Evolutionary conservation across 1,140 invertebrate genomes (phyloP), one percentile per base, ranked within the genome.

Genomic region (Hycleus cichorii): DNA sequence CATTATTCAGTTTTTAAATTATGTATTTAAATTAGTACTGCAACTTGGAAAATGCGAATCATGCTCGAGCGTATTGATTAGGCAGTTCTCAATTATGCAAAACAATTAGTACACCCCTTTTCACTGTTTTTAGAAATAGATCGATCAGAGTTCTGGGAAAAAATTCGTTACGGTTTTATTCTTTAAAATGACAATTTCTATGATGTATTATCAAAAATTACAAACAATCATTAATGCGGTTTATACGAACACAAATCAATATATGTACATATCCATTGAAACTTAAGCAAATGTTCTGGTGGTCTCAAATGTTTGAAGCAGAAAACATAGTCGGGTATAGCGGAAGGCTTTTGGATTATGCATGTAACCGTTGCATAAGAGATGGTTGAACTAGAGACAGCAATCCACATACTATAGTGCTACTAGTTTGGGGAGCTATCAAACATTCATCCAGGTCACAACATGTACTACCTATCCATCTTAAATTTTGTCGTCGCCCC

Each of bases 381-480:
- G 49, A 59, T 59, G 58, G 45, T 45, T 27, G 50, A 38, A 39
- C 50, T 54, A 49, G 58, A 59, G 58, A 59, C 58, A 52, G 58
- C 58, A 59, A 59, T 59, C 47, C 51, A 60, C 52, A 60, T 32
- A 18, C 18, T 59, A 60, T 55, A 55, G 50, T 60, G 52, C 47
- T 39, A 55, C 26, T 55, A 55, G 52, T 59, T 40, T 47, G 46
- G 45, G 50, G 32, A 32, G 40, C 47, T 42, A 60, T 60, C 58
- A 60, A 60, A 54, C 51, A 60, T 60, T 60, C 58, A 60, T 60
- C 58, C 58, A 46, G 58, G 58, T 60, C 58, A 60, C 58, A 55
- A 51, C 50, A 55, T 60, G 47, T 49, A 54, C 51, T 27, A 52
- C 47, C 51, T 44, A 60, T 60, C 58, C 58, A 60, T 60, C 58